phyloP scores from a whole-genome alignment of 2,113 vertebrate species.

The Verasper variegatus region DNA sequence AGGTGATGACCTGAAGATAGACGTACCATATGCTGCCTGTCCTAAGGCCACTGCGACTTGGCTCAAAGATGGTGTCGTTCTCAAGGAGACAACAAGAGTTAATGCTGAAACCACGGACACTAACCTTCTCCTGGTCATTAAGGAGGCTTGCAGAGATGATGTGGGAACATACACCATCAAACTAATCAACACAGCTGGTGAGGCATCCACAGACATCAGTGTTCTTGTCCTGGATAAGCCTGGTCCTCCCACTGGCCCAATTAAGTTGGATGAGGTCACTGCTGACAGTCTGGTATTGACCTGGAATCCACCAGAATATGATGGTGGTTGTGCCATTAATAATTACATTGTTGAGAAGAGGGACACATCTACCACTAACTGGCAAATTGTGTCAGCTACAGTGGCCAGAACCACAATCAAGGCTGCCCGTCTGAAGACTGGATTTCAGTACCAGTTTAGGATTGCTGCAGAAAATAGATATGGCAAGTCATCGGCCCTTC shows the following conservation, averaged over 20 bases:
- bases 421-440: conserved; percentile 92
- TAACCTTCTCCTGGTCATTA: conserved; percentile 89
- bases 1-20: conserved; percentile 96
- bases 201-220: conserved; percentile 89
- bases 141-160: conserved; percentile 95
- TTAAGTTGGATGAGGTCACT: conserved; percentile 95
- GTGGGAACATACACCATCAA: conserved; percentile 92
- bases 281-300: conserved; percentile 90
- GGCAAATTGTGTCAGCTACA: conserved; percentile 98
- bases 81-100: conserved; percentile 96
- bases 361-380: conserved; percentile 97
- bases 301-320: conserved; percentile 94
- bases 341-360: conserved; percentile 98
- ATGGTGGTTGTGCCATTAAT: conserved; percentile 94
- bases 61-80: conserved; percentile 88
- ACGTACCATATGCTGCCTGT: conserved; percentile 92
- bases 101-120: conserved; percentile 90
- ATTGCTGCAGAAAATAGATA: conserved; percentile 98
- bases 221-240: conserved; percentile 96
- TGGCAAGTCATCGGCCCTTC: conserved; percentile 91
- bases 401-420: conserved; percentile 97
- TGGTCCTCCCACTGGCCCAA: conserved; percentile 94
- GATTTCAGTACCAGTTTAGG: conserved; percentile 96
- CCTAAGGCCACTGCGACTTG: conserved; percentile 89
- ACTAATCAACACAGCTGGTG: conserved; percentile 89